Evolutionary conservation across 2,113 vertebrate species (phyloP).

Genomic region (Apteryx owenii): DNA sequence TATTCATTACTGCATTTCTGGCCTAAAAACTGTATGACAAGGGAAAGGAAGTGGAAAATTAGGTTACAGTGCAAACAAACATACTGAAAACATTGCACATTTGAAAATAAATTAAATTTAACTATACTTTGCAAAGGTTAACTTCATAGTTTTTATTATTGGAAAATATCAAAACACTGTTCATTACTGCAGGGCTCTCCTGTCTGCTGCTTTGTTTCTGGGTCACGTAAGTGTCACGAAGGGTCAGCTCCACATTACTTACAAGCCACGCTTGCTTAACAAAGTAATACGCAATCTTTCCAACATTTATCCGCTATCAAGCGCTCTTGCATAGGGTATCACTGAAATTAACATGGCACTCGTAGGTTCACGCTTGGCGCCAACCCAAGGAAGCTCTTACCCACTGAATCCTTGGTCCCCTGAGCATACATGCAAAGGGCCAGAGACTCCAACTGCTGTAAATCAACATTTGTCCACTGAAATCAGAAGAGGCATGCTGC

Average conservation of each 20-base stretch:
- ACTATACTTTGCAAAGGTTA: constrained; percentile 61
- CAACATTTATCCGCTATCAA: constrained; percentile 15
- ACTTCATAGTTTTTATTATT: constrained; percentile 65
- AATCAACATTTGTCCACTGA: background rate
- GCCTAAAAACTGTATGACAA: constrained; percentile 66
- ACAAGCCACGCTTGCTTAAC: constrained; percentile 59
- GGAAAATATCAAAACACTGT: constrained; percentile 66
- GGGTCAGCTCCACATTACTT: constrained; percentile 65
- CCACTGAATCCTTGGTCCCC: background rate
- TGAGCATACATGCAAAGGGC: background rate
- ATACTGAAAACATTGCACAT: constrained; percentile 55
- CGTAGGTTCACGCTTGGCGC: background rate
- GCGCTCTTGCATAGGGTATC: background rate
- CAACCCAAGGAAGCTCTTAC: background rate
- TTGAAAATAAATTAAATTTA: constrained; percentile 68
- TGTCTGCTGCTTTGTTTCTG: constrained; percentile 67
- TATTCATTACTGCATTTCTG: constrained; percentile 59
- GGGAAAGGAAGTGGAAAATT: constrained; percentile 70
- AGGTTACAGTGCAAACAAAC: constrained; percentile 65
- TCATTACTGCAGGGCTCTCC: constrained; percentile 55
- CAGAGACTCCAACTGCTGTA: background rate
- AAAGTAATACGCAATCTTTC: constrained; percentile 55
- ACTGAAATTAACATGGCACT: background rate
- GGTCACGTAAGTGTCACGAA: constrained; percentile 42
- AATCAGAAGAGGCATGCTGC: background rate